Evolutionary conservation across 2,888 invertebrate species (phyloP), one percentile per base, ranked within the genome.

Genomic region (Stegophylla sp.): DNA sequence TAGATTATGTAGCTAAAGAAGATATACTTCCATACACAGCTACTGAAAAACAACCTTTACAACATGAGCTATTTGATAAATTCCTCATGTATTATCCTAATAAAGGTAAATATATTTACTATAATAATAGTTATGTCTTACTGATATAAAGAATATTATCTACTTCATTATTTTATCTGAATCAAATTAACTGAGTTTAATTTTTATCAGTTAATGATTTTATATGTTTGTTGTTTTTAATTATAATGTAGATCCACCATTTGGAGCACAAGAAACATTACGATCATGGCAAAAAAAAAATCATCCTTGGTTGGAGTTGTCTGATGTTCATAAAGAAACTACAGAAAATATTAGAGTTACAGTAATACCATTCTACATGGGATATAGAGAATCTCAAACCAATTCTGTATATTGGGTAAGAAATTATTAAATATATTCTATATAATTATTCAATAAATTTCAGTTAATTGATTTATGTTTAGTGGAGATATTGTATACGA

Each of bases 331-430:
- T 86, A 94, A 95, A 85, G 97, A 98, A 88, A 97, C 97, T 0
- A 98, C 98, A 0, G 97, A 99, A 87, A 93, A 94, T 86, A 92
- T 98, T 83, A 90, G 98, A 71, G 95, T 99, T 53, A 99, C 98
- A 15, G 98, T 98, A 79, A 98, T 97, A 87, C 99, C 99, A 0
- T 98, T 98, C 88, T 98, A 97, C 86, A 96, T 98, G 95, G 97
- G 97, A 51, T 95, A 94, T 85, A 90, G 96, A 82, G 95, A 95
- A 86, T 93, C 94, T 64, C 96, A 96, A 85, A 93, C 94, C 82
- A 93, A 93, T 28, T 93, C 94, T 56, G 96, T 97, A 0, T 97
- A 95, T 87, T 97, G 97, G 95, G 94, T 94, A 87, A 86, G 87
- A 34, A 34, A 34, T 83, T 34, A 26, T 69, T 69, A 43, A 81